Evolutionary conservation across 2,888 invertebrate species (phyloP).

Genomic region (Aphidius colemani): DNA sequence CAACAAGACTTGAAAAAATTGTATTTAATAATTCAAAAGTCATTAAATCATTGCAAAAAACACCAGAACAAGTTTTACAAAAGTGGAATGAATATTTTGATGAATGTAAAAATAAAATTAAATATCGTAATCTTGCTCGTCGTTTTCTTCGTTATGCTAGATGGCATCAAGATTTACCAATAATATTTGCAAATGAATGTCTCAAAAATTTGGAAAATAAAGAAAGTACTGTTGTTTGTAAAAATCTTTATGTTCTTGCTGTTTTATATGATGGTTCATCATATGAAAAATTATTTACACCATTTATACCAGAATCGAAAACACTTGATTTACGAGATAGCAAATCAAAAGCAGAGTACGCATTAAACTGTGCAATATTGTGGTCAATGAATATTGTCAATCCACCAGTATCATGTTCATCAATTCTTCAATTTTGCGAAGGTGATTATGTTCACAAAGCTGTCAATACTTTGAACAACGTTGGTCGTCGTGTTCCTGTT

Average conservation of each 20-base stretch:
- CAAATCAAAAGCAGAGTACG: constrained; percentile 28
- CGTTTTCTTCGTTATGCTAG: constrained; percentile 40
- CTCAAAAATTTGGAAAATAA: constrained; percentile 20
- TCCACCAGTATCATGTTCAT: constrained; percentile 47
- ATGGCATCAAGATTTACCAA: constrained; percentile 51
- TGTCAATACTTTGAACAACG: constrained; percentile 27
- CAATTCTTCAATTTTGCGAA: constrained; percentile 35
- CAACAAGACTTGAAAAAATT: neutral
- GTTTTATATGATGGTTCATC: constrained; percentile 39
- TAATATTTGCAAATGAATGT: constrained; percentile 38
- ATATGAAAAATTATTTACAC: constrained; percentile 38
- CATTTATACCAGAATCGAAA: constrained; percentile 36
- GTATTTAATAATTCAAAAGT: constrained; percentile 12
- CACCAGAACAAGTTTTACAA: constrained; percentile 25
- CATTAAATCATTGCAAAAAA: constrained; percentile 24
- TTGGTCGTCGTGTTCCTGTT: constrained; percentile 36
- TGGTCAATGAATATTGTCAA: constrained; percentile 37
- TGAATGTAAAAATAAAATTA: neutral
- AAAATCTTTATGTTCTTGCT: constrained; percentile 33
- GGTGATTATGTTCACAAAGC: constrained; percentile 42
- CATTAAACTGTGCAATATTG: constrained; percentile 15
- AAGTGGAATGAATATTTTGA: constrained; percentile 36
- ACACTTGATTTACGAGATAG: constrained; percentile 33
- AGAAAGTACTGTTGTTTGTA: constrained; percentile 11
- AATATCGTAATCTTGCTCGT: neutral